Conservation (phyloP, 2,888 invertebrate species). For the Erebia aethiops region DNA sequence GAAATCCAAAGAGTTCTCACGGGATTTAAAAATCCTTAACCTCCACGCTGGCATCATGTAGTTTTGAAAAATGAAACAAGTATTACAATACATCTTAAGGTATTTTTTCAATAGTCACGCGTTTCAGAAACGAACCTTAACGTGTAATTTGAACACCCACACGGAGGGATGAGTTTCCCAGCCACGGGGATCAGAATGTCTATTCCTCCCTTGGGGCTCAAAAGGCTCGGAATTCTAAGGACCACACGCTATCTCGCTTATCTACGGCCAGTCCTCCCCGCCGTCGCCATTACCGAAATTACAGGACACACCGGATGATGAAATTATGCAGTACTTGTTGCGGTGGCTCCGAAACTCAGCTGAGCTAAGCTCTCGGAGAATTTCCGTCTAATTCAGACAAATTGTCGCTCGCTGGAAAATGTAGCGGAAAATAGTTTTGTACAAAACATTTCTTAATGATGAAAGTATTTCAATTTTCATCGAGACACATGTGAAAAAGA, state of each 20-base stretch:
- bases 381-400: constrained; percentile 29
- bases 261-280: constrained; percentile 51
- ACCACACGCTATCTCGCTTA: constrained; percentile 53
- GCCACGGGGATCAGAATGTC: constrained; percentile 27
- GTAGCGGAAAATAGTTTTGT: not conserved
- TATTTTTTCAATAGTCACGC: not conserved
- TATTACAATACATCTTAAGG: not conserved
- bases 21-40: no score
- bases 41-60: no score
- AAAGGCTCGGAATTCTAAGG: constrained; percentile 43
- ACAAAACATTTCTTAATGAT: not conserved
- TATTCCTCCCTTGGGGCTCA: constrained; percentile 35
- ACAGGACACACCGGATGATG: constrained; percentile 49
- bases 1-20: no score
- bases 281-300: constrained; percentile 67
- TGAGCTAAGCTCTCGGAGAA: constrained; percentile 21
- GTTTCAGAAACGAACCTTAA: constrained; percentile 10
- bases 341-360: constrained; percentile 33
- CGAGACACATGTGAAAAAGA: not conserved
- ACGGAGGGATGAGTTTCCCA: constrained; percentile 27
- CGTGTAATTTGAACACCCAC: constrained; percentile 47
- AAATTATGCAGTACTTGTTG: constrained; percentile 39
- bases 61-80: not conserved
- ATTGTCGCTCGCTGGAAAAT: constrained; percentile 17
- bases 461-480: not conserved